Conservation (phyloP, 1,140 invertebrate genomes). For the Lutraria rhynchaena region DNA sequence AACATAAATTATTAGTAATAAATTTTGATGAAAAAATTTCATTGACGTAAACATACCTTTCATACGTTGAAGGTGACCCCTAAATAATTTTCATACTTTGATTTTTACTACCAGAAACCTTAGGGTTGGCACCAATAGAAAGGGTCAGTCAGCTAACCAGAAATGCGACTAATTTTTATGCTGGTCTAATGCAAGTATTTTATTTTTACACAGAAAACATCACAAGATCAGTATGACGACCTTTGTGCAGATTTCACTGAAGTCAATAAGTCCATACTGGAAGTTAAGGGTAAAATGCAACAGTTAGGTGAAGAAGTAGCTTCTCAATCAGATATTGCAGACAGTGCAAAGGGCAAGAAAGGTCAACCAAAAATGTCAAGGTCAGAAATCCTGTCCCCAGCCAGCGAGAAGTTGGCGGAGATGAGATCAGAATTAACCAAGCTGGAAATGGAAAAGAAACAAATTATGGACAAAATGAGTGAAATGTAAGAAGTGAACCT, state of each 20-base stretch:
- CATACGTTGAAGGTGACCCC: too few species aligned
- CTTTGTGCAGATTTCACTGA: conserved; percentile 71
- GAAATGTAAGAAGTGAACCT: conserved; percentile 45
- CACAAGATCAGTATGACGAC: conserved; percentile 71
- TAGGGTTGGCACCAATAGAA: too few species aligned
- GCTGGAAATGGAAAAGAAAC: conserved; percentile 68
- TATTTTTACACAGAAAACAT: conserved; percentile 56
- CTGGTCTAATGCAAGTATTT: too few species aligned
- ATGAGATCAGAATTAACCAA: conserved; percentile 59
- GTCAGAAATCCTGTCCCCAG: conserved; percentile 16
- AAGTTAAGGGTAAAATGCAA: conserved; percentile 56
- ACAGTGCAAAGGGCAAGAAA: conserved; percentile 48
- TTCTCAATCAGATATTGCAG: conserved; percentile 60
- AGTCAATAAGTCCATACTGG: conserved; percentile 66
- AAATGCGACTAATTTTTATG: too few species aligned
- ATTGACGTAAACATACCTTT: too few species aligned
- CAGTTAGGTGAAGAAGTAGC: conserved; percentile 65
- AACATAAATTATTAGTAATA: too few species aligned
- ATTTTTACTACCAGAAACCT: too few species aligned
- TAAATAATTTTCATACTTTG: too few species aligned
- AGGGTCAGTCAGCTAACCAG: too few species aligned
- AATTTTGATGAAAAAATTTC: too few species aligned
- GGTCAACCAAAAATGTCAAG: conserved; percentile 29
- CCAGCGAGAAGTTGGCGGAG: conserved; percentile 61
- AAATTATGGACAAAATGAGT: conserved; percentile 61